Conservation (phyloP, 2,797 vertebrate genomes). For the Botia almorhae region DNA sequence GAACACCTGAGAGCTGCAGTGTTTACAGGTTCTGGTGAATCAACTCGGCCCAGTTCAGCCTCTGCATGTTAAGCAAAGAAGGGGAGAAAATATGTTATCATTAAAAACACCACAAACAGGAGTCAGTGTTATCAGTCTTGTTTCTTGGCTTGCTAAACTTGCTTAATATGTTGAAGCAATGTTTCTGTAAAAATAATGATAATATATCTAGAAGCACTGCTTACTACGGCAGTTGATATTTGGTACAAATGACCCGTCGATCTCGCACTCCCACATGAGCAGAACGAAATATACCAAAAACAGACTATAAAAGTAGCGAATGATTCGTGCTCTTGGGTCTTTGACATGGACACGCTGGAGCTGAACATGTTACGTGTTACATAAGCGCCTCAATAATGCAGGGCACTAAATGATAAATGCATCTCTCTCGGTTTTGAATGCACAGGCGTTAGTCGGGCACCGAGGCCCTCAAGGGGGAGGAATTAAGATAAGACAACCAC, state of each 20-base stretch:
- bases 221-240: constrained; percentile 33
- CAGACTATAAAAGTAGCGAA: constrained; percentile 6
- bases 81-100: no score
- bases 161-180: no score
- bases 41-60: no score
- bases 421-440: constrained; percentile 71
- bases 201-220: constrained; percentile 9
- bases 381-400: constrained; percentile 81
- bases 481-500: constrained; percentile 58
- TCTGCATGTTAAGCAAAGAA: no score
- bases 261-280: constrained; percentile 3
- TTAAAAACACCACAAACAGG: constrained; percentile 6
- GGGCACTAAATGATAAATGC: constrained; percentile 72
- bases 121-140: background rate
- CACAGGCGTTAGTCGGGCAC: constrained; percentile 47
- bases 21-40: no score
- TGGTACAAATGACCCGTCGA: constrained; percentile 6
- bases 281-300: background rate
- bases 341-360: constrained; percentile 62
- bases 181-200: background rate
- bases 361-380: constrained; percentile 69
- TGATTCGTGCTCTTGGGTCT: constrained; percentile 54
- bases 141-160: no score
- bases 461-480: constrained; percentile 43
- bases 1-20: no score